Evolutionary conservation across 2,113 vertebrate species (phyloP), one percentile per base, ranked within the genome.

Genomic region (Euleptes europaea): DNA sequence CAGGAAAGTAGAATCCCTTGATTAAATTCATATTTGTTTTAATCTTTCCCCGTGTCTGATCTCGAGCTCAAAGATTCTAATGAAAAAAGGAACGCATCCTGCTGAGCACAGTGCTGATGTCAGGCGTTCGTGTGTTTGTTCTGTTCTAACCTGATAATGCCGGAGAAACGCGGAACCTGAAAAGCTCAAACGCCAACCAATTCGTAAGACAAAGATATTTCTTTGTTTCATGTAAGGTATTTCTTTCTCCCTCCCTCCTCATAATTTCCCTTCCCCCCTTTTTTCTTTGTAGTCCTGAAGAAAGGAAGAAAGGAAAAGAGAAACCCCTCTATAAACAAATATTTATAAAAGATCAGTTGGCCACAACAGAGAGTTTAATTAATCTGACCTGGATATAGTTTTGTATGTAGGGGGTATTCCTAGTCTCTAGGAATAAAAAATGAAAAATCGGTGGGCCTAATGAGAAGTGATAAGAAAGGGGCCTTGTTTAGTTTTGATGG

Each of bases 11-110:
- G 93, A 96, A 96, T 97, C 96, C 95, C 96, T 97, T 99, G 98
- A 99, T 99, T 99, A 98, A 98, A 98, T 98, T 97, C 97, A 96
- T 97, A 98, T 98, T 99, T 98, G 98, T 98, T 99, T 99, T 98
- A 98, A 99, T 98, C 98, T 98, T 97, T 96, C 94, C 91, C 93
- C 93, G 93, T 95, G 95, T 97, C 96, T 97, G 96, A 97, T 97
- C 96, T 97, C 80, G 2, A 90, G 93, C 95, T 97, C 96, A 96
- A 97, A 96, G 97, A 97, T 96, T 95, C 96, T 95, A 94, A 96
- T 95, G 92, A 96, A 96, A 96, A 96, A 95, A 96, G 93, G 89
- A 91, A 86, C 92, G 94, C 94, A 94, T 95, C 95, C 96, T 90
- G 96, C 97, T 97, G 95, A 40, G 94, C 96, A 94, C 93, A 94